Base-by-base conservation (phyloP, 2,888 invertebrate genomes). In the Tetramorium bicarinatum region DNA sequence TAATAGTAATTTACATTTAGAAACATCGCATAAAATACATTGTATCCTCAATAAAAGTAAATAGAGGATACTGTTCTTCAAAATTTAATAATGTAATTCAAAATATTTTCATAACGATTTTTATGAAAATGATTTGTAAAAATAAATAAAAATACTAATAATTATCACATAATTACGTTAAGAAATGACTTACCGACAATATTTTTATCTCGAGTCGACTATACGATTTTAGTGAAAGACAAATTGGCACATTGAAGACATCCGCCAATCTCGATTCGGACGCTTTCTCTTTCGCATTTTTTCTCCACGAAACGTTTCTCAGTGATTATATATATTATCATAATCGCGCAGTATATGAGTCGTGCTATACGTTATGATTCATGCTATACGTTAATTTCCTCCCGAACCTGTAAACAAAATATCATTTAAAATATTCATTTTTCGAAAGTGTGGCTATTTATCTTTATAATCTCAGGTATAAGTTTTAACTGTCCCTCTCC, bases 201-300 rank as follows among this genome's bases (percentile, higher is more conserved):
- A 47, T 9, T 1, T 29, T 4, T 2, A 18, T 9, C 2, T 34
- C 1, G 13, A n/a, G 25, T 15, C 18, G 11, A 15, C 15, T 13
- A 1, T 29, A 34, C 29, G n/a, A 62, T 18, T 72, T 62, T 52
- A 59, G 3, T 34, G 21, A 4, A 64, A 62, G 15, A 47, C 18
- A 64, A 29, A 9, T 52, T 62, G 21, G 49, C 6, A 38, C 52
- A 25, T 56, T 25, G 15, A 52, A 44, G 38, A 59, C 52, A 49
- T 41, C 8, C 41, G 66, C 15, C 21, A 21, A 54, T 82, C 18
- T 47, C 47, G 64, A 49, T 34, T 4, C n/a, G 8, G 13, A 29
- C 66, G 38, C 71, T 79, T 85, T 84, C 77, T 29, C 71, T 83
- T 82, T 61, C 74, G 75, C 71, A 79, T 83, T 82, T 79, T 79